Evolutionary conservation across 2,888 invertebrate species (phyloP), one percentile per base, ranked within the genome.

Genomic region (Nymphalis polychloros): DNA sequence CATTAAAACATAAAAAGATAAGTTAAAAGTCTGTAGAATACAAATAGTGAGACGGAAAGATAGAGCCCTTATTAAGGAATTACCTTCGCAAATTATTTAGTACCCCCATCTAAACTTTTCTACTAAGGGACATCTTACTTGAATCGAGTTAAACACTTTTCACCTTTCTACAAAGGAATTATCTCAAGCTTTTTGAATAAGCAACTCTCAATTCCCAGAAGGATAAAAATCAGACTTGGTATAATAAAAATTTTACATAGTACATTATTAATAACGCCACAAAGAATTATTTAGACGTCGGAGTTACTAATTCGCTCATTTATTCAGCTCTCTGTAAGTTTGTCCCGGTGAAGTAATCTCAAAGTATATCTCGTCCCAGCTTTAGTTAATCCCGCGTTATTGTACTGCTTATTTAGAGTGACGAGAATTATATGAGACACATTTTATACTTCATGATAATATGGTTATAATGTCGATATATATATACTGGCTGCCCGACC

Each of bases 341-440:
- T 70, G 72, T 71, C 67, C 67, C 65, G 63, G 59, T 48, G 67
- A 67, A 67, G 71, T 69, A 73, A 72, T 75, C 73, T 66, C 70
- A 49, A 59, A 46, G 64, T 59, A 57, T 19, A 66, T 65, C 62
- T 63, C 62, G 63, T 31, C 31, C 17, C 19, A 20, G 50, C 67
- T 71, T 48, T 16, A 20, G 49, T 52, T 69, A 73, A 69, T 72
- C 60, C 41, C 13, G 35, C 62, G 49, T 72, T 70, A 75, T 72
- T 70, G 69, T 53, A 59, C 1, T 27, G 41, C 17, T 55, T 64
- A 70, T 64, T 31, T 72, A 50, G 17, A 41, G 35, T 35, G 8
- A 41, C 41, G 57, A 13, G 35, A 57, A 57, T 41, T 4, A 57
- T 19, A 57, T 19, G 41, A 41, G 20, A 27, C 23, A 23, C 17